Evolutionary conservation across 2,888 invertebrate species (phyloP).

Genomic region (Drosophila koepferae): DNA sequence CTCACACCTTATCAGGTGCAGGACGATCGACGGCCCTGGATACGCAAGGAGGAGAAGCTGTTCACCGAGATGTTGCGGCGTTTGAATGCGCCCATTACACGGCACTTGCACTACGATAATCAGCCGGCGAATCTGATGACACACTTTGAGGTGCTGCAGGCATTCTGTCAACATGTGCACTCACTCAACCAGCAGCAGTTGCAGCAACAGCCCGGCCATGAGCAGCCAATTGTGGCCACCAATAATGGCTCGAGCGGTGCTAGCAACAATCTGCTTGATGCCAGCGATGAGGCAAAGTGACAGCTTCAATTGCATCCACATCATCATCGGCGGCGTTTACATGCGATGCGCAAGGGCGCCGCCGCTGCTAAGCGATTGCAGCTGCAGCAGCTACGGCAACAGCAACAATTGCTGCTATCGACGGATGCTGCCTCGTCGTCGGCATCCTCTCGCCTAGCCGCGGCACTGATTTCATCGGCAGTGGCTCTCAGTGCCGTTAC

Average conservation of each 20-base stretch:
- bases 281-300: slow-evolving; percentile 84
- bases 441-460: slow-evolving; percentile 75
- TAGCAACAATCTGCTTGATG: slow-evolving; percentile 73
- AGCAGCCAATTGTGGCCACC: slow-evolving; percentile 63
- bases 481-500: slow-evolving; percentile 70
- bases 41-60: slow-evolving; percentile 91
- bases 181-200: slow-evolving; percentile 76
- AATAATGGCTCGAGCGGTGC: slow-evolving; percentile 62
- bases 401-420: slow-evolving; percentile 62
- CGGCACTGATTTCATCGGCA: slow-evolving; percentile 71
- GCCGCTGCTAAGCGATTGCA: slow-evolving; percentile 71
- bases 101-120: slow-evolving; percentile 88
- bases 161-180: slow-evolving; percentile 86
- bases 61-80: slow-evolving; percentile 90
- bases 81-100: slow-evolving; percentile 88
- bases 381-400: slow-evolving; percentile 71
- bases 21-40: slow-evolving; percentile 93
- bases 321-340: slow-evolving; percentile 81
- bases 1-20: slow-evolving; percentile 96
- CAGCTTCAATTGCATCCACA: slow-evolving; percentile 81
- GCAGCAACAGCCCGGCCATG: slow-evolving; percentile 62
- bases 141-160: slow-evolving; percentile 91
- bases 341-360: slow-evolving; percentile 77
- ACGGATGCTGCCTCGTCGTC: slow-evolving; percentile 65
- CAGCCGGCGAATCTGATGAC: slow-evolving; percentile 87